These are phyloP conservation scores for Etia nguti DNA, from an alignment of 2,113 vertebrate genomes.

Conservation along the genomic window DNA sequence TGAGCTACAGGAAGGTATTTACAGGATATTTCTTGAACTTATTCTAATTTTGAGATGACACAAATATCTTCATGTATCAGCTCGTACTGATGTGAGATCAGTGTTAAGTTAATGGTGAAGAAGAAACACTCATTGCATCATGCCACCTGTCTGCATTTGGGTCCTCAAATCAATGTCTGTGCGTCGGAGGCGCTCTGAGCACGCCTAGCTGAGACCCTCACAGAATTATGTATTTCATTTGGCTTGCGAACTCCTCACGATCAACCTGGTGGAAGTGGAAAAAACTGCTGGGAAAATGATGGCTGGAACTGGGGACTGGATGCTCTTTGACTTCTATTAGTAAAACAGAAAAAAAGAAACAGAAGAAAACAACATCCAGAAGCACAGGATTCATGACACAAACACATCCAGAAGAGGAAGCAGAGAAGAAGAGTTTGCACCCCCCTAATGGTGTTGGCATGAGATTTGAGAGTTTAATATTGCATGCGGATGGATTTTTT, in stretches of 20 bases:
- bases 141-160: not conserved
- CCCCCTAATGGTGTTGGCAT: constrained; percentile 72
- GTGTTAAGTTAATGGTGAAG: no score
- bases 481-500: constrained; percentile 69
- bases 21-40: no score
- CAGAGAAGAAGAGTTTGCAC: constrained; percentile 46
- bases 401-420: constrained; percentile 1
- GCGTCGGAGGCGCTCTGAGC: not conserved
- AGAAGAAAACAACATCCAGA: not conserved
- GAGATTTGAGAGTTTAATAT: constrained; percentile 73
- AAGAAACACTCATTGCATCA: no score
- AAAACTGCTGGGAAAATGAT: not conserved
- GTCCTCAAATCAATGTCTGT: not conserved
- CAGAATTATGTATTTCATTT: not conserved
- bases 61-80: no score
- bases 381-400: constrained; percentile 17
- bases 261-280: not conserved
- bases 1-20: no score
- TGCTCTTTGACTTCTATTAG: not conserved
- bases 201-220: not conserved
- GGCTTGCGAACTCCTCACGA: not conserved
- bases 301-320: not conserved
- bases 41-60: no score
- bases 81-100: no score
- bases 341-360: not conserved